Evolutionary conservation across 64 coral and sea anemone genomes (phyloP), one percentile per base, ranked within the genome.

Genomic region (Catalaphyllia jardinei): DNA sequence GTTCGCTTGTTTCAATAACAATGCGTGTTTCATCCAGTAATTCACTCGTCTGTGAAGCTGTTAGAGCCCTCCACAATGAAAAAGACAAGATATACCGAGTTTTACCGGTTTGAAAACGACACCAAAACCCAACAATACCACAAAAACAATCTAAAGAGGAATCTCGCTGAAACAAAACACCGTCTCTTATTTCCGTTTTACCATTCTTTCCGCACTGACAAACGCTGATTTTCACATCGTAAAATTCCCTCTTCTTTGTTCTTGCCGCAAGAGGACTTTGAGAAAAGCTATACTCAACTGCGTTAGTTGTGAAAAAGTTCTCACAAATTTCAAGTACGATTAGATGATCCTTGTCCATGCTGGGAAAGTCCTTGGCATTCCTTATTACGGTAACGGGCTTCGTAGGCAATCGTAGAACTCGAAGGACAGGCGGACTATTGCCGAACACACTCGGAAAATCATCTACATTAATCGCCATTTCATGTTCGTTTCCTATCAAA

Each of bases 51-150:
- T 55, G 50, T 46, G 35, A 38, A 10, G 24, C 51, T 1, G 76
- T 57, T 55, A 12, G 22, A 24, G 50, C 59, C 51, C 13, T 27
- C 76, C 76, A 79, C 13, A 79, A 29, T 0, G 76, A 79, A 55
- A 79, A 79, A 4, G 76, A 57, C n/a, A 79, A 25, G 24, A 79
- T 16, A 19, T 79, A 79, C 15, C 76, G 38, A 20, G 22, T 57
- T 24, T 54, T 79, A 39, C 16, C 7, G 19, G 49, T 79, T 6
- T 79, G 76, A 16, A 79, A 79, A 79, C 76, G 76, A 57, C 50
- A 79, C 76, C 76, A 79, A 25, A 28, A 79, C 1, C 76, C 76
- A 79, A 57, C 76, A 25, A 79, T 24, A 79, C 76, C 51, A 52
- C 24, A 24, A 25, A 57, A 19, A 25, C 20, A 28, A 13, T 79